phyloP scores from a whole-genome alignment of 1,140 invertebrate species.

The Cydia fagiglandana region DNA sequence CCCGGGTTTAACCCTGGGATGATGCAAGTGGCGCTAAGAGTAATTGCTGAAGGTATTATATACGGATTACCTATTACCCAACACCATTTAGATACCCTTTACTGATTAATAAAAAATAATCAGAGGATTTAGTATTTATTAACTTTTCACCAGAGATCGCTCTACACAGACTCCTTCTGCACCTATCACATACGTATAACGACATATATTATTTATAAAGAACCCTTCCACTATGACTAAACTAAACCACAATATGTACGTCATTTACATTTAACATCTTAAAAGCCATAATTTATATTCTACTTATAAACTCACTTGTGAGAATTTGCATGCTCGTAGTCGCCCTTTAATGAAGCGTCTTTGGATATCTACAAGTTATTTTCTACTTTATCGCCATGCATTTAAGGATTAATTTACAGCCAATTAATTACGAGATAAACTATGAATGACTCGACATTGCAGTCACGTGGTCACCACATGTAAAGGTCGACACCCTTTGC shows the following conservation, averaged over 20 bases:
- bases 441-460: constrained; percentile 26
- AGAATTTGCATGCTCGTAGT: constrained; percentile 18
- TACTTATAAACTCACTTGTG: not conserved
- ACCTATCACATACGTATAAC: not conserved
- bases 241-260: not conserved
- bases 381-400: not conserved
- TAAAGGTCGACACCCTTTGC: constrained; percentile 49
- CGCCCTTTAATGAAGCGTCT: constrained; percentile 5
- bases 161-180: not conserved
- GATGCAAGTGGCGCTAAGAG: too few relatives aligned
- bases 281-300: not conserved
- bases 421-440: not conserved
- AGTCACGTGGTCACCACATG: constrained; percentile 49
- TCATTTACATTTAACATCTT: not conserved
- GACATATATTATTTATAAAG: not conserved
- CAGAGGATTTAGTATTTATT: not conserved
- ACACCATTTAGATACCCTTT: too few relatives aligned
- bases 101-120: not conserved
- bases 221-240: not conserved
- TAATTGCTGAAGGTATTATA: too few relatives aligned
- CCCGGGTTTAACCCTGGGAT: too few relatives aligned
- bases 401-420: constrained; percentile 5
- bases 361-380: not conserved
- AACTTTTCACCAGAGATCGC: not conserved
- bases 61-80: too few relatives aligned